Percentiles rank a stretch among this genome's conserved stretches.
These are phyloP conservation scores for Brachyistius frenatus DNA, from an alignment of 2,113 vertebrate species.

Conservation along the genomic window DNA sequence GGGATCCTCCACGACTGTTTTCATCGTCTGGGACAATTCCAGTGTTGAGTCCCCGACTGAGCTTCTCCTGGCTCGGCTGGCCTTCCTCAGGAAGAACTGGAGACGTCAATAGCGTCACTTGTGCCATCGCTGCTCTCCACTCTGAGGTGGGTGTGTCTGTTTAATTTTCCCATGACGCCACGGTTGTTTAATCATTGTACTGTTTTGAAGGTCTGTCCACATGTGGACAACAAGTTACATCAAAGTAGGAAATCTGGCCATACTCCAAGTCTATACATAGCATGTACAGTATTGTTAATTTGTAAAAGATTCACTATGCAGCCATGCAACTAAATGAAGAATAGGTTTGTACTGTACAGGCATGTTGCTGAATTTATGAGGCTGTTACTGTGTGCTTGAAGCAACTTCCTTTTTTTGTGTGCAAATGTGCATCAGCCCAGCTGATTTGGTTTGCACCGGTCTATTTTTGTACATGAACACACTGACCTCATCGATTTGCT, in stretches of 20 bases:
- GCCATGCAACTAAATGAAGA: background rate
- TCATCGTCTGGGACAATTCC: slow-evolving; percentile 25
- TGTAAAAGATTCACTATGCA: background rate
- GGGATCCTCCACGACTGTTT: slow-evolving; percentile 20
- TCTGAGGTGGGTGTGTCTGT: slow-evolving; percentile 47
- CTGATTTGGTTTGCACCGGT: background rate
- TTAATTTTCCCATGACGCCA: slow-evolving; percentile 64
- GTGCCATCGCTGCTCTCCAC: background rate
- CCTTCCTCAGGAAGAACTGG: slow-evolving; percentile 10
- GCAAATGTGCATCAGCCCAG: background rate
- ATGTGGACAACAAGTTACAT: slow-evolving; percentile 50
- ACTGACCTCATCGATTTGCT: background rate
- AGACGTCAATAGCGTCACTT: slow-evolving; percentile 13
- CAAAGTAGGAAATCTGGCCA: slow-evolving; percentile 29
- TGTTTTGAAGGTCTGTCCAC: slow-evolving; percentile 23
- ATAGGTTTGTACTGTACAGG: background rate
- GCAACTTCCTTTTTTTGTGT: slow-evolving; percentile 2
- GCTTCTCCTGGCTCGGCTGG: slow-evolving; percentile 37
- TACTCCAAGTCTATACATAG: slow-evolving; percentile 20
- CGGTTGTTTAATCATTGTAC: slow-evolving; percentile 33
- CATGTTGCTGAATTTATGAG: background rate
- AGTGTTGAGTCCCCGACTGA: background rate
- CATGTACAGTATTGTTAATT: slow-evolving; percentile 6
- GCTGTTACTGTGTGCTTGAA: background rate
- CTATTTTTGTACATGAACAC: background rate